phyloP scores from a whole-genome alignment of 2,797 vertebrate genomes.

The Bovichtus diacanthus region DNA sequence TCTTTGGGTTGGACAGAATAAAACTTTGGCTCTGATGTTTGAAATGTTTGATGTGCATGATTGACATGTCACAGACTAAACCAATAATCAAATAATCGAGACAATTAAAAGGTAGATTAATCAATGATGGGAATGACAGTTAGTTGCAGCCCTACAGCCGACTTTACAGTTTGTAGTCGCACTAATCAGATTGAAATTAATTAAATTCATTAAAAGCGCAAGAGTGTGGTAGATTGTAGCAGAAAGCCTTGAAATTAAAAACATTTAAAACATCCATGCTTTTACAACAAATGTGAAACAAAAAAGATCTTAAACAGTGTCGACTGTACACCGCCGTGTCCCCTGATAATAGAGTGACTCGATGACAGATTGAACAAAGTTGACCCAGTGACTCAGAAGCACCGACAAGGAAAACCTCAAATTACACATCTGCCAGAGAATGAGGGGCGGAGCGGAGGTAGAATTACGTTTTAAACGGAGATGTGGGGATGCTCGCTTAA shows the following conservation, averaged over 20 bases:
- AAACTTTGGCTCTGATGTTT: too few species aligned
- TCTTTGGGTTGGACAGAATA: too few species aligned
- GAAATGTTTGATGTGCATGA: too few species aligned
- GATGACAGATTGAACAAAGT: constrained; percentile 69
- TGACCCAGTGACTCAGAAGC: constrained; percentile 68
- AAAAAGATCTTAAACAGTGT: too few species aligned
- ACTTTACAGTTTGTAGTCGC: neutral
- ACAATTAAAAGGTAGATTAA: neutral
- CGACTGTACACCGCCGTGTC: constrained; percentile 30
- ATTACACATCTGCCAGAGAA: constrained; percentile 78
- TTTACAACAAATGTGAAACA: neutral
- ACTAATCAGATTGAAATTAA: neutral
- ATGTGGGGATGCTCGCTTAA: constrained; percentile 26
- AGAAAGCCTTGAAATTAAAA: neutral
- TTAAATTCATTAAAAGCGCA: neutral
- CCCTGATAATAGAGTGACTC: constrained; percentile 49
- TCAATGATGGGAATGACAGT: neutral
- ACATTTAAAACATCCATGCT: neutral
- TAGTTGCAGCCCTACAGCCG: neutral
- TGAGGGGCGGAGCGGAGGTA: constrained; percentile 75
- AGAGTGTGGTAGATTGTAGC: neutral
- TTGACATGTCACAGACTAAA: too few species aligned
- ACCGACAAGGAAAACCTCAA: constrained; percentile 51
- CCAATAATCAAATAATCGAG: neutral
- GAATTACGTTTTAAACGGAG: constrained; percentile 66